Conservation (phyloP, 2,888 invertebrate species). For the Drosophila yooni region DNA sequence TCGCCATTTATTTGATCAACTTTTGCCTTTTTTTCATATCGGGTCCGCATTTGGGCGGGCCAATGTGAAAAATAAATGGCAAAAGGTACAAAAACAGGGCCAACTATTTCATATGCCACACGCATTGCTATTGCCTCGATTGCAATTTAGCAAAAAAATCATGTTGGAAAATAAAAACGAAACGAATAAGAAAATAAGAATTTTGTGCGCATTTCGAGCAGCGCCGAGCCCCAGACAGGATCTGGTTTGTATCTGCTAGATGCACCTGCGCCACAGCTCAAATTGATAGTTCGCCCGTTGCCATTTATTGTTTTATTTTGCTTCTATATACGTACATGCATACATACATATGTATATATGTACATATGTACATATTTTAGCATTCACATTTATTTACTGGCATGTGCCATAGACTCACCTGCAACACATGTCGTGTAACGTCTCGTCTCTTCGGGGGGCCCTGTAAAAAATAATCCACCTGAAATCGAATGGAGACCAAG, state of each 20-base stretch:
- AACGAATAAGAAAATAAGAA: slow-evolving; percentile 27
- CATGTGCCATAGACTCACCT: slow-evolving; percentile 50
- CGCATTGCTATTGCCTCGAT: slow-evolving; percentile 51
- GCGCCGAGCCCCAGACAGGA: slow-evolving; percentile 4
- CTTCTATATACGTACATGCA: slow-evolving; percentile 26
- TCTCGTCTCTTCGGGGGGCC: slow-evolving; percentile 41
- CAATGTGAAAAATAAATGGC: slow-evolving; percentile 66
- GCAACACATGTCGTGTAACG: slow-evolving; percentile 55
- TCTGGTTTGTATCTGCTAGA: slow-evolving; percentile 22
- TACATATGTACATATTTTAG: slow-evolving; percentile 1
- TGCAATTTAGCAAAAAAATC: slow-evolving; percentile 75
- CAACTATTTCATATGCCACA: slow-evolving; percentile 78
- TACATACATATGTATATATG: slow-evolving; percentile 6
- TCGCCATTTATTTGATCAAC: slow-evolving; percentile 79
- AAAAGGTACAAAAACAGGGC: slow-evolving; percentile 65
- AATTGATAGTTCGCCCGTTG: slow-evolving; percentile 64
- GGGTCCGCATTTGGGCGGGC: slow-evolving; percentile 28
- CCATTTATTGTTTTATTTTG: slow-evolving; percentile 55
- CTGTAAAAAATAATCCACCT: slow-evolving; percentile 52
- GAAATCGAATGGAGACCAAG: slow-evolving; percentile 32
- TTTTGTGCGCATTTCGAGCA: slow-evolving; percentile 9
- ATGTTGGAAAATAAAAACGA: slow-evolving; percentile 74
- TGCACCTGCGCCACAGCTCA: slow-evolving; percentile 70
- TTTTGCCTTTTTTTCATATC: slow-evolving; percentile 78
- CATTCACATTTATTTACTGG: slow-evolving; percentile 9